phyloP scores from a whole-genome alignment of 2,113 vertebrate species.

The Esox niger region DNA sequence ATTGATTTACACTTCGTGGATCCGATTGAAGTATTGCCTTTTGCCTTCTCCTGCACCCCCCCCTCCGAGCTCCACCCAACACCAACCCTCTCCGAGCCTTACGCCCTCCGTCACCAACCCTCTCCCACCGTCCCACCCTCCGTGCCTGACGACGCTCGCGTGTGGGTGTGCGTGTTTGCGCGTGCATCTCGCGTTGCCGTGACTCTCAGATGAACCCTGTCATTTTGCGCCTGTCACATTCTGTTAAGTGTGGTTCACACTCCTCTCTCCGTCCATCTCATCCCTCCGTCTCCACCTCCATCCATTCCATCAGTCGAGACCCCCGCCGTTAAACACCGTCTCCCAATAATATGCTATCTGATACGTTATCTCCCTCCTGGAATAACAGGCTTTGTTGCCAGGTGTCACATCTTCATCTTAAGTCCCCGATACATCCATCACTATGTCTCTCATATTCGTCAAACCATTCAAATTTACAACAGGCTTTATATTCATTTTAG shows the following conservation, averaged over 20 bases:
- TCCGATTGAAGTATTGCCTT: constrained; percentile 47
- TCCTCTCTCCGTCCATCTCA: constrained; percentile 43
- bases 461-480: too few species aligned
- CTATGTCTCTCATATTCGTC: too few species aligned
- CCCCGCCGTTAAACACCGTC: constrained; percentile 48
- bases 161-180: constrained; percentile 1
- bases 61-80: too few species aligned
- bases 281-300: constrained; percentile 46
- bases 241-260: constrained; percentile 55
- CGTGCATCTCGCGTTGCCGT: not conserved
- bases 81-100: too few species aligned
- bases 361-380: constrained; percentile 48
- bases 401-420: too few species aligned
- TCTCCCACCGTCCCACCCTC: too few species aligned
- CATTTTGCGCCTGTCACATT: constrained; percentile 67
- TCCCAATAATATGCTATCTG: constrained; percentile 58
- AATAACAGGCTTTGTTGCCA: too few species aligned
- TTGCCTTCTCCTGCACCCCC: too few species aligned
- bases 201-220: constrained; percentile 47
- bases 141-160: constrained; percentile 21
- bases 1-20: constrained; percentile 36
- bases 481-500: too few species aligned
- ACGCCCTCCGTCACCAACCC: too few species aligned
- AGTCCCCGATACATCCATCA: too few species aligned
- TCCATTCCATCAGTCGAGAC: constrained; percentile 46